Percentiles rank a stretch among this genome's conserved stretches.
Conservation (phyloP, 2,797 vertebrate genomes). For the Cyclura pinguis region DNA sequence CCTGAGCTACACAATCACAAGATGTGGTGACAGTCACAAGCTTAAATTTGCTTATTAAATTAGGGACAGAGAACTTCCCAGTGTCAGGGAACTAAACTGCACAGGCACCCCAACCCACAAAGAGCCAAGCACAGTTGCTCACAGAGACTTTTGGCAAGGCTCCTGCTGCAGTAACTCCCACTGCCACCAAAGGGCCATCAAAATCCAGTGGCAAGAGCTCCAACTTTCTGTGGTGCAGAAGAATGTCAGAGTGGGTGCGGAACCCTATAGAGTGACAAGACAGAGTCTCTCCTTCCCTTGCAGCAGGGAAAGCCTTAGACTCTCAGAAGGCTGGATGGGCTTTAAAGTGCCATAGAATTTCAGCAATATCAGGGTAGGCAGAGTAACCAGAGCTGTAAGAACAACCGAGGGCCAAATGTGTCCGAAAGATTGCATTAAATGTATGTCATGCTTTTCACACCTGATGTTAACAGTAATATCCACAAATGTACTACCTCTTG, state of each 20-base stretch:
- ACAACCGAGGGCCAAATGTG: too few species aligned
- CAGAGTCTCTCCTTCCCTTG: neutral
- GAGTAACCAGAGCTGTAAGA: too few species aligned
- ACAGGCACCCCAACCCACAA: too few species aligned
- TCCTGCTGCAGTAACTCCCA: neutral
- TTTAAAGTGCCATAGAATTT: too few species aligned
- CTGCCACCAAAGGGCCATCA: neutral
- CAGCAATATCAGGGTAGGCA: too few species aligned
- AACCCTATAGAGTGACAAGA: neutral
- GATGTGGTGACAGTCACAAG: neutral
- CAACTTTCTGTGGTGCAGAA: neutral
- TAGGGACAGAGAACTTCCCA: neutral
- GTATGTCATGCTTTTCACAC: too few species aligned
- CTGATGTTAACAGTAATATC: too few species aligned
- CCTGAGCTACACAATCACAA: neutral
- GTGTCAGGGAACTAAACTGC: neutral
- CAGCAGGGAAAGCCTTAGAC: neutral
- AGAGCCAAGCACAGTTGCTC: neutral
- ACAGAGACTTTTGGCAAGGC: neutral
- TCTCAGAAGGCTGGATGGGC: neutral
- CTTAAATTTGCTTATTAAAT: too few species aligned
- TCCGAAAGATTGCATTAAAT: too few species aligned
- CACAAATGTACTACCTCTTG: too few species aligned
- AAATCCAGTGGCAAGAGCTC: neutral
- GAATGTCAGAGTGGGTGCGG: neutral